phyloP scores from a whole-genome alignment of 2,888 invertebrate species.

The Macaria notata region DNA sequence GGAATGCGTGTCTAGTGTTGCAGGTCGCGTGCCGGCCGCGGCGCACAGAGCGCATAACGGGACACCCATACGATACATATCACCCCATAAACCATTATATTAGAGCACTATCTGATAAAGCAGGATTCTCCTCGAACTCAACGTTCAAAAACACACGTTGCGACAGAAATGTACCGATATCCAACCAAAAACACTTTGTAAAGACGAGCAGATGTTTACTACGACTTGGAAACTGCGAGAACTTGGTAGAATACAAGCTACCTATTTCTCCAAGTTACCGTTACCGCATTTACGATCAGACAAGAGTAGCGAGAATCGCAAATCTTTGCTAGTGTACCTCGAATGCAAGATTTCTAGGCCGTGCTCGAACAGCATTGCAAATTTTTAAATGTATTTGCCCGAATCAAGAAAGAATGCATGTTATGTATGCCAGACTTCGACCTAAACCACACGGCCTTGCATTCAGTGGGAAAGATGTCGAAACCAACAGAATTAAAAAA shows the following conservation, averaged over 20 bases:
- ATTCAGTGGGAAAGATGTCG: conserved; percentile 32
- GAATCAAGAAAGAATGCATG: conserved; percentile 38
- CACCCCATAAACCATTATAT: conserved; percentile 23
- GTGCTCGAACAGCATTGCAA: conserved; percentile 58
- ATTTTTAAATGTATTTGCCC: conserved; percentile 49
- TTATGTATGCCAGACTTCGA: conserved; percentile 40
- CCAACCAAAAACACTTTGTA: no score
- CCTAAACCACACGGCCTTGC: conserved; percentile 36
- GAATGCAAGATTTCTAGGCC: conserved; percentile 63
- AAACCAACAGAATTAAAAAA: conserved; percentile 34
- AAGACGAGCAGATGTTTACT: no score
- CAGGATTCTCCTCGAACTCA: no score
- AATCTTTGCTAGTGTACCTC: conserved; percentile 40
- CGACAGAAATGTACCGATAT: no score
- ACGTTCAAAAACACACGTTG: no score
- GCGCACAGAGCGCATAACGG: conserved; percentile 50
- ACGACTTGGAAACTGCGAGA: no score
- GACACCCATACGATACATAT: conserved; percentile 38
- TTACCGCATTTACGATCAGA: conserved; percentile 30
- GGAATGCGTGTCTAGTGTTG: conserved; percentile 62
- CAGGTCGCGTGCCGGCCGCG: conserved; percentile 54
- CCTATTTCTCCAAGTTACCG: background rate
- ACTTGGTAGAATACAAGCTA: no score
- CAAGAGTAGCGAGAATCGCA: conserved; percentile 14
- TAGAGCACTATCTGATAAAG: background rate